Base-by-base conservation (phyloP, 2,113 vertebrate species). In the Coptodon bakossiorum region DNA sequence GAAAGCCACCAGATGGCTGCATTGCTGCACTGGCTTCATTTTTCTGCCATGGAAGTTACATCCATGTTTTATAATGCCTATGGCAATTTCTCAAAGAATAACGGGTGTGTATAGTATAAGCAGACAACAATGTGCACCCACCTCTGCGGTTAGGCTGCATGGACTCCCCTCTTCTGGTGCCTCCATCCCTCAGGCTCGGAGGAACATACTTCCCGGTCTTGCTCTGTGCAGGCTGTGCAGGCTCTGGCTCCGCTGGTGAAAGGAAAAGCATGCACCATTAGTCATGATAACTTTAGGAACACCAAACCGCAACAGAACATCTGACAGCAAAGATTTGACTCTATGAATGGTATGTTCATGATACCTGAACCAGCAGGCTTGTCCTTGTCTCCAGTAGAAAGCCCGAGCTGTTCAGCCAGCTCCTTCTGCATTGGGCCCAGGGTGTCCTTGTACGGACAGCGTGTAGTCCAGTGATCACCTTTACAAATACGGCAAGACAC, bases 341-440 rank as follows among this genome's bases (percentile, higher is more conserved):
- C 36, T 50, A 8, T 81, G 53, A 34, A 73, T 8, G 6, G 59
- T 45, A 0, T 40, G 9, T 22, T 80, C 14, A 66, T 93, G 86
- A 61, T 92, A 94, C 98, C 98, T 0, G 94, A 92, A 54, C 98
- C 98, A 0, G 98, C 95, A 16, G 97, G 89, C 82, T 98, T 99
- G 13, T 98, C 97, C 92, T 98, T 98, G 92, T 99, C 98, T 3
- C 96, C 97, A 0, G 98, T 98, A 84, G 98, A 97, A 43, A 99
- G 95, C 0, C 98, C 98, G 50, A 99, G 92, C 95, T 99, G 98
- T 83, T 99, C 98, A 0, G 98, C 98, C 94, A 99, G 90, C 89
- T 99, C 98, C 96, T 99, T 99, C 97, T 99, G 98, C 98, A 99
- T 99, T 3, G 98, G 98, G 0, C 98, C 98, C 94, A 99, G 91